These are phyloP conservation scores for Bombylius major DNA, from an alignment of 2,888 invertebrate genomes.

Conservation along the genomic window DNA sequence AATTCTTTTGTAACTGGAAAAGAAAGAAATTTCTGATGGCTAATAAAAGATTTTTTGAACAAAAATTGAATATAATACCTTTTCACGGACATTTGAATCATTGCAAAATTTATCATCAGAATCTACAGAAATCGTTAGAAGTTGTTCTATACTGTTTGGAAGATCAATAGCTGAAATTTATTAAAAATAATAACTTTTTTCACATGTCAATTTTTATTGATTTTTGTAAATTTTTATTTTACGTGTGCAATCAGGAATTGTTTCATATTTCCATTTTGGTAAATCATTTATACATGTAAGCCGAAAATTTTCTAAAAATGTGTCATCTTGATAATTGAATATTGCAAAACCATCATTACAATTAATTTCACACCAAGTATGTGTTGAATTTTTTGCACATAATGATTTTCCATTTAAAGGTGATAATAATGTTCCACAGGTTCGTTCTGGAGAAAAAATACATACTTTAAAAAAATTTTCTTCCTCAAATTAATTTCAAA, in stretches of 20 bases:
- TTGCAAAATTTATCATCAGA: constrained; percentile 35
- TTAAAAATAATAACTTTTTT: neutral
- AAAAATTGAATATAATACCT: constrained; percentile 2
- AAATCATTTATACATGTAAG: constrained; percentile 30
- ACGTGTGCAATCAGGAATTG: constrained; percentile 46
- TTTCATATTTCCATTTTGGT: constrained; percentile 32
- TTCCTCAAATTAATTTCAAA: neutral
- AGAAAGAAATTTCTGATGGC: too few species aligned
- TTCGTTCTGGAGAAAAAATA: constrained; percentile 12
- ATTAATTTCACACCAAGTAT: constrained; percentile 41
- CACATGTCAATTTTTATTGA: too few species aligned
- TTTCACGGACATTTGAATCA: constrained; percentile 19
- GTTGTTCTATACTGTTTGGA: constrained; percentile 39
- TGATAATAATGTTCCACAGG: constrained; percentile 37
- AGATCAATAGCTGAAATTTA: constrained; percentile 34
- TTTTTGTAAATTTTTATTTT: neutral
- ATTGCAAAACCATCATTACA: constrained; percentile 51
- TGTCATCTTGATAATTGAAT: constrained; percentile 14
- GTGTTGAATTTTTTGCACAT: constrained; percentile 36
- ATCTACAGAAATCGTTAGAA: constrained; percentile 37
- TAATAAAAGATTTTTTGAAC: too few species aligned
- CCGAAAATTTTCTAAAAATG: constrained; percentile 29
- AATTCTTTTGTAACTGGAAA: constrained; percentile 8
- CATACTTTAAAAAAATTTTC: neutral
- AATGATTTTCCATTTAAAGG: constrained; percentile 39